These are phyloP conservation scores for Tenrec ecaudatus DNA, from an alignment of 2,113 vertebrate genomes.

Conservation along the genomic window DNA sequence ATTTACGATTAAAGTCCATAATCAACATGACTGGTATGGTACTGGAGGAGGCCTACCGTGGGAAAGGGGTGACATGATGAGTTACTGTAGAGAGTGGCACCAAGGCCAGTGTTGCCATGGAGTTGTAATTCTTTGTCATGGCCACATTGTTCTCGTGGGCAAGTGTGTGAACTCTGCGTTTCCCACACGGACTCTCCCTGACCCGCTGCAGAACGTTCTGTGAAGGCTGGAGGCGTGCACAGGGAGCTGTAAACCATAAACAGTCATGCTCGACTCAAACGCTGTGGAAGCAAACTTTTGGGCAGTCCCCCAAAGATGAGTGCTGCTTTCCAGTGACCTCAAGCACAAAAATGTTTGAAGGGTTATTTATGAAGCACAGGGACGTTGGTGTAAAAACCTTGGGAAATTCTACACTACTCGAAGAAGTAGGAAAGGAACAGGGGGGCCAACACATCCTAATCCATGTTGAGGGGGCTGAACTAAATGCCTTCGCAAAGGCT, in stretches of 20 bases:
- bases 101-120: too few species aligned
- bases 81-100: too few species aligned
- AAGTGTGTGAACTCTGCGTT: background rate
- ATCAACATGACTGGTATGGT: too few species aligned
- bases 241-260: background rate
- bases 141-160: background rate
- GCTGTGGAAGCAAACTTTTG: background rate
- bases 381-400: background rate
- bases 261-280: background rate
- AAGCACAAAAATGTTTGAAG: constrained; percentile 31
- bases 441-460: background rate
- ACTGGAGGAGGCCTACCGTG: too few species aligned
- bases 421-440: constrained; percentile 26
- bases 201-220: background rate
- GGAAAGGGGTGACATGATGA: too few species aligned
- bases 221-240: background rate
- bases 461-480: background rate
- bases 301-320: constrained; percentile 26
- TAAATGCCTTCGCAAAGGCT: background rate
- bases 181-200: background rate
- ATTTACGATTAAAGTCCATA: too few species aligned
- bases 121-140: background rate
- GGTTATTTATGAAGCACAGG: background rate
- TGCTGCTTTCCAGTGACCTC: constrained; percentile 11
- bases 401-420: background rate